Percentiles rank a stretch among this genome's conserved stretches.
phyloP scores from a whole-genome alignment of 2,797 vertebrate species.

The Tarsius wallacei region DNA sequence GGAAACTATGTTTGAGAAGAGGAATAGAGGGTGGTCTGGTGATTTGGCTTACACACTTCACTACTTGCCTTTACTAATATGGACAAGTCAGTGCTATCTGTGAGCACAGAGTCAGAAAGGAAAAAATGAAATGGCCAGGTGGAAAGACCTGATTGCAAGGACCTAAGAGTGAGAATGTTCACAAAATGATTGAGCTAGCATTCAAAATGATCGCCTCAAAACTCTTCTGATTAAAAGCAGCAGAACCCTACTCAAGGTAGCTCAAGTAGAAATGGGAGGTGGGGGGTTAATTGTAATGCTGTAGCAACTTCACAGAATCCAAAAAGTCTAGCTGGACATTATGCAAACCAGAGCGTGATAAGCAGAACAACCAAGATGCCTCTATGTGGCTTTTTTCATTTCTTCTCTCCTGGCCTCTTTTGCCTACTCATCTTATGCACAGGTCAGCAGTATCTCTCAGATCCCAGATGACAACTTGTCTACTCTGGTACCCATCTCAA shows the following conservation, averaged over 20 bases:
- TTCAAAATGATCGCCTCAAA: neutral
- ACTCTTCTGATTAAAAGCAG: neutral
- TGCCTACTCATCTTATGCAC: neutral
- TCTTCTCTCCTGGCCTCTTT: neutral
- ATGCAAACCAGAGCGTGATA: neutral
- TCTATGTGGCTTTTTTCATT: neutral
- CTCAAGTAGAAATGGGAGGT: neutral
- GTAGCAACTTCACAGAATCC: neutral
- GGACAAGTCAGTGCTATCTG: neutral
- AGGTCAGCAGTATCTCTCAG: neutral
- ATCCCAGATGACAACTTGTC: neutral
- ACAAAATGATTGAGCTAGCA: neutral
- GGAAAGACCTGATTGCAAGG: neutral
- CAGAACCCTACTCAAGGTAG: neutral
- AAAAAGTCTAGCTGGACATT: neutral
- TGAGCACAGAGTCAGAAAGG: neutral
- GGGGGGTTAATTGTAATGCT: neutral
- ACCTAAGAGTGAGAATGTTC: neutral
- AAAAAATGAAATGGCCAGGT: neutral
- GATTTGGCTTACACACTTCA: neutral
- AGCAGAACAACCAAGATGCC: neutral
- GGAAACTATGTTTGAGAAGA: conserved; percentile 18
- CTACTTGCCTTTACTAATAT: neutral
- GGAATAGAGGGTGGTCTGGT: neutral
- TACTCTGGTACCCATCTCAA: neutral